A percentile compares a stretch with the other conserved stretches of the same genome.
These are phyloP conservation scores for Syngnathoides biaculeatus DNA, from an alignment of 2,113 vertebrate genomes.

Conservation along the genomic window DNA sequence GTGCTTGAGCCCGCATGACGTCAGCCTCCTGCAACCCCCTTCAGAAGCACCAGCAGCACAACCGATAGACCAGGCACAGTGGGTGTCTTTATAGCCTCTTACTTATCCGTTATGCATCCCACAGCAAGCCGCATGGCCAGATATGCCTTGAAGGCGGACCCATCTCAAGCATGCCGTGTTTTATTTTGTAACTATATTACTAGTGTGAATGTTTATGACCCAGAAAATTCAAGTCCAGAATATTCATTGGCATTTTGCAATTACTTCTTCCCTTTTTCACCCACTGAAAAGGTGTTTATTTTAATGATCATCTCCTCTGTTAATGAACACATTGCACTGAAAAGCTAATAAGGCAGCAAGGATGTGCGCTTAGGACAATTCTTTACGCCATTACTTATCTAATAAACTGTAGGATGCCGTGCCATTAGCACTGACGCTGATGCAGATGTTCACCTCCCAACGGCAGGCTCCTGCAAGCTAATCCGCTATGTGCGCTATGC, in stretches of 20 bases:
- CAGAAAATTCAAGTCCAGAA: constrained; percentile 8
- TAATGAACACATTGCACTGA: constrained; percentile 60
- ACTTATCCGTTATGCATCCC: constrained; percentile 39
- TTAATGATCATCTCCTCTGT: constrained; percentile 41
- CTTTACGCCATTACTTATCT: constrained; percentile 70
- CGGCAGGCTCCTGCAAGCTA: constrained; percentile 47
- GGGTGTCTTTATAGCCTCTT: constrained; percentile 58
- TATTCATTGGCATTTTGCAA: constrained; percentile 1
- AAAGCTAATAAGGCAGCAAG: constrained; percentile 52
- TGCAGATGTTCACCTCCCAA: constrained; percentile 60
- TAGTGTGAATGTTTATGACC: constrained; percentile 10
- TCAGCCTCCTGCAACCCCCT: constrained; percentile 64
- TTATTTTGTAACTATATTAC: constrained; percentile 23
- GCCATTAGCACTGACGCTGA: constrained; percentile 57
- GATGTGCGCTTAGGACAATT: constrained; percentile 54
- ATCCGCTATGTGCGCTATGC: constrained; percentile 68
- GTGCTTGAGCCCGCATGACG: constrained; percentile 63
- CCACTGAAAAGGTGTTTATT: constrained; percentile 27
- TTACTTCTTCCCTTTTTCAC: constrained; percentile 12
- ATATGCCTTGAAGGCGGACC: constrained; percentile 42
- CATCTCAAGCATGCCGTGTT: constrained; percentile 28
- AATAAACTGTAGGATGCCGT: constrained; percentile 67
- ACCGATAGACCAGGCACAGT: constrained; percentile 31
- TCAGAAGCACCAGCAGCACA: constrained; percentile 50
- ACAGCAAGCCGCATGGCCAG: constrained; percentile 32